phyloP scores from a whole-genome alignment of 2,888 invertebrate genomes.

The Caradrina clavipalpis region DNA sequence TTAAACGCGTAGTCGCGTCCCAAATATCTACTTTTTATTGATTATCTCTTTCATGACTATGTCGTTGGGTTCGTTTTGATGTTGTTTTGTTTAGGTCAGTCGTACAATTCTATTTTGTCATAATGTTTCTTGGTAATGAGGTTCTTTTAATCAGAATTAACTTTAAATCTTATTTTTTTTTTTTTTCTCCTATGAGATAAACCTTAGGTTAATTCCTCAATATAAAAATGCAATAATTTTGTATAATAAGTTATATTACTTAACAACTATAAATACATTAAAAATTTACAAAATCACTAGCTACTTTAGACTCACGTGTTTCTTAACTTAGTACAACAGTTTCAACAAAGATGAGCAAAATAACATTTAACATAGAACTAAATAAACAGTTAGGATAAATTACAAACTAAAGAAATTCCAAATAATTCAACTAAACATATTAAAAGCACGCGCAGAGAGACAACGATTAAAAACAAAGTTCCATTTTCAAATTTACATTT shows the following conservation, averaged over 20 bases:
- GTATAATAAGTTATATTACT: conserved; percentile 54
- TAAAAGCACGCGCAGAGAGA: conserved; percentile 31
- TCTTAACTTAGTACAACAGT: conserved; percentile 58
- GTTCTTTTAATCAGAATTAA: not conserved
- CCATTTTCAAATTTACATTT: not conserved
- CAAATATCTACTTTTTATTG: conserved; percentile 42
- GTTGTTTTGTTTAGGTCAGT: not conserved
- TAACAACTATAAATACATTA: conserved; percentile 47
- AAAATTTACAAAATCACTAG: conserved; percentile 74
- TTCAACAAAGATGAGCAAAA: conserved; percentile 58
- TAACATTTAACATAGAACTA: conserved; percentile 33
- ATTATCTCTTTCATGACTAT: conserved; percentile 25
- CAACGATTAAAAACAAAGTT: conserved; percentile 14
- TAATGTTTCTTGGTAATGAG: too few species aligned
- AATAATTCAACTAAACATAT: conserved; percentile 57
- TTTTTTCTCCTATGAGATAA: too few species aligned
- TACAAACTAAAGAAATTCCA: conserved; percentile 39
- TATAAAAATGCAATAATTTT: conserved; percentile 22
- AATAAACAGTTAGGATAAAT: conserved; percentile 42
- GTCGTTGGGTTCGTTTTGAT: conserved; percentile 8
- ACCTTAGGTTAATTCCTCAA: not conserved
- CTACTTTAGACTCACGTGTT: conserved; percentile 77
- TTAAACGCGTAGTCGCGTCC: conserved; percentile 30
- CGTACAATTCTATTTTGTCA: not conserved
- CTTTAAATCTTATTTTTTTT: not conserved